phyloP scores from a whole-genome alignment of 2,113 vertebrate species.

The Lathamus discolor region DNA sequence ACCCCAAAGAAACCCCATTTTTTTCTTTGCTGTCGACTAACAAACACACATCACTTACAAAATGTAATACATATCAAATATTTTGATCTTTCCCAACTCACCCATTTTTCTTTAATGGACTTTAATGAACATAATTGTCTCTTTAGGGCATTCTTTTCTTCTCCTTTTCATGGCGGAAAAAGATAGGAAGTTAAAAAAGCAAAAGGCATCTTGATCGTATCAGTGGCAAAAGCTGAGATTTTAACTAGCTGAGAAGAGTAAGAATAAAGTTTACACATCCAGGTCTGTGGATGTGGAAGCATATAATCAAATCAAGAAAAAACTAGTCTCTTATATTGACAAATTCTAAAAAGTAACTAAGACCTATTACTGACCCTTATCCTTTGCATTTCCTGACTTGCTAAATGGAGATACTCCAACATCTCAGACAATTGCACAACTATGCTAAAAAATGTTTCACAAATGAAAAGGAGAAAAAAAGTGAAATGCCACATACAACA shows the following conservation, averaged over 20 bases:
- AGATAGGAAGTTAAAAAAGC: neutral
- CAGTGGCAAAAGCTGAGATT: neutral
- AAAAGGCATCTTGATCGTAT: neutral
- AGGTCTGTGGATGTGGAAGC: neutral
- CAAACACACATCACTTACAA: neutral
- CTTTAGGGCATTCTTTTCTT: neutral
- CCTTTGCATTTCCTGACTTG: neutral
- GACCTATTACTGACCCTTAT: neutral
- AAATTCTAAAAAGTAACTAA: neutral
- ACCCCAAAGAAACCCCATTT: neutral
- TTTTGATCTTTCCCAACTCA: neutral
- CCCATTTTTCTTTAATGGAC: neutral
- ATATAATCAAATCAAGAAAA: neutral
- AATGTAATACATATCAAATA: neutral
- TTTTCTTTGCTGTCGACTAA: neutral
- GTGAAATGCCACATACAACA: neutral
- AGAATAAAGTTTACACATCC: neutral
- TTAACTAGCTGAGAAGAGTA: neutral
- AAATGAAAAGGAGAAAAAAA: neutral
- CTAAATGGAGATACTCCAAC: neutral
- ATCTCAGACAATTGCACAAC: fast-evolving
- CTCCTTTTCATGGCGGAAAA: neutral
- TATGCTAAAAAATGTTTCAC: neutral
- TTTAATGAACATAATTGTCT: neutral
- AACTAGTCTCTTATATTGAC: neutral